Percentiles rank a stretch among this genome's conserved stretches.
Evolutionary conservation across 2,888 invertebrate genomes (phyloP).

Genomic region (Napeogenes inachia): DNA sequence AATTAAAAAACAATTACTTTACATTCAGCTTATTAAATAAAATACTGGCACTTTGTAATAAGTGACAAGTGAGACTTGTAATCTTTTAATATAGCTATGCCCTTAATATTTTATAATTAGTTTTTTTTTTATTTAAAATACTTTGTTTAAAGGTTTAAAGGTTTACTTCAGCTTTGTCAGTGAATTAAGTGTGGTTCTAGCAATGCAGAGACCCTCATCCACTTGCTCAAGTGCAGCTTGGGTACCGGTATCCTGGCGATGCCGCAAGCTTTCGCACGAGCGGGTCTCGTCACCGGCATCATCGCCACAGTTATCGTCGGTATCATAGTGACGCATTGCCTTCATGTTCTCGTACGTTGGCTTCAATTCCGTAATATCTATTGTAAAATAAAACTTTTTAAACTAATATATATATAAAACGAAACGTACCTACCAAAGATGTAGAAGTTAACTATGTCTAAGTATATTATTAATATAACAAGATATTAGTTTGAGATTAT

Average conservation of each 20-base stretch:
- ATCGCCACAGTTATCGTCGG: slow-evolving; percentile 88
- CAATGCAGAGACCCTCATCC: slow-evolving; percentile 88
- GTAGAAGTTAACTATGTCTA: no score
- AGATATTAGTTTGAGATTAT: no score
- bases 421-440: no score
- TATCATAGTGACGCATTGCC: slow-evolving; percentile 88
- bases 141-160: background rate
- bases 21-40: no score
- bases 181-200: slow-evolving; percentile 62
- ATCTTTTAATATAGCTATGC: background rate
- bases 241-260: slow-evolving; percentile 96
- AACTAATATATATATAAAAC: no score
- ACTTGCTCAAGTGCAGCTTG: slow-evolving; percentile 92
- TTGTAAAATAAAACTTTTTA: background rate
- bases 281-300: slow-evolving; percentile 88
- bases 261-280: slow-evolving; percentile 93
- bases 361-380: background rate
- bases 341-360: slow-evolving; percentile 83
- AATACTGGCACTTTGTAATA: no score
- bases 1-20: no score
- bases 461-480: no score
- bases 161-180: background rate
- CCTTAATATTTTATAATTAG: background rate
- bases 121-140: background rate
- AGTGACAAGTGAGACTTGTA: background rate